Conservation (phyloP, 2,797 vertebrate genomes). For the Apogon talboti region DNA sequence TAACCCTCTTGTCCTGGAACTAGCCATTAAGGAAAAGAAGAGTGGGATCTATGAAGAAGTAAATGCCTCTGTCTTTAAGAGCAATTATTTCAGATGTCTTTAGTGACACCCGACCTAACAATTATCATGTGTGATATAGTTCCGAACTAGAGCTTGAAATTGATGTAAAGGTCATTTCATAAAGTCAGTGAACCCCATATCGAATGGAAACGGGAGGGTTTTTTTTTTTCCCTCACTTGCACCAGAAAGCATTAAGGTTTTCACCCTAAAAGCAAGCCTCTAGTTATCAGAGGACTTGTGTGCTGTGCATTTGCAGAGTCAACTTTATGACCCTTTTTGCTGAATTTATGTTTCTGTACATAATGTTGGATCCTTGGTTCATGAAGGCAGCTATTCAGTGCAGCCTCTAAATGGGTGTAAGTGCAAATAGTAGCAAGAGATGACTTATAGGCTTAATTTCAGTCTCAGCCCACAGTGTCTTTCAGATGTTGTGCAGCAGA, state of each 20-base stretch:
- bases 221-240: slow-evolving; percentile 18
- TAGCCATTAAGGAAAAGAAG: slow-evolving; percentile 35
- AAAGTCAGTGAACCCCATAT: slow-evolving; percentile 34
- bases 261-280: slow-evolving; percentile 23
- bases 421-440: slow-evolving; percentile 41
- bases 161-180: slow-evolving; percentile 75
- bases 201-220: slow-evolving; percentile 29
- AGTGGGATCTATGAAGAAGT: slow-evolving; percentile 24
- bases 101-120: slow-evolving; percentile 74
- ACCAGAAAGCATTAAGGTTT: slow-evolving; percentile 35
- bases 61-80: slow-evolving; percentile 59
- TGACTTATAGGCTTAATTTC: slow-evolving; percentile 62
- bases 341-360: slow-evolving; percentile 37
- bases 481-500: slow-evolving; percentile 40
- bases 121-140: slow-evolving; percentile 71
- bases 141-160: slow-evolving; percentile 77
- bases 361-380: slow-evolving; percentile 13
- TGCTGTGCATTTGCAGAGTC: slow-evolving; percentile 15
- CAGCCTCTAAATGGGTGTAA: slow-evolving; percentile 35
- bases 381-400: slow-evolving; percentile 23
- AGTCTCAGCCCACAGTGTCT: slow-evolving; percentile 44
- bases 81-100: slow-evolving; percentile 69
- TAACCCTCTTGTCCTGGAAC: slow-evolving; percentile 20
- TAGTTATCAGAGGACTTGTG: slow-evolving; percentile 20
- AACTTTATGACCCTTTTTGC: slow-evolving; percentile 35